phyloP scores from a whole-genome alignment of 2,797 vertebrate genomes.

The Hyperoplus immaculatus region DNA sequence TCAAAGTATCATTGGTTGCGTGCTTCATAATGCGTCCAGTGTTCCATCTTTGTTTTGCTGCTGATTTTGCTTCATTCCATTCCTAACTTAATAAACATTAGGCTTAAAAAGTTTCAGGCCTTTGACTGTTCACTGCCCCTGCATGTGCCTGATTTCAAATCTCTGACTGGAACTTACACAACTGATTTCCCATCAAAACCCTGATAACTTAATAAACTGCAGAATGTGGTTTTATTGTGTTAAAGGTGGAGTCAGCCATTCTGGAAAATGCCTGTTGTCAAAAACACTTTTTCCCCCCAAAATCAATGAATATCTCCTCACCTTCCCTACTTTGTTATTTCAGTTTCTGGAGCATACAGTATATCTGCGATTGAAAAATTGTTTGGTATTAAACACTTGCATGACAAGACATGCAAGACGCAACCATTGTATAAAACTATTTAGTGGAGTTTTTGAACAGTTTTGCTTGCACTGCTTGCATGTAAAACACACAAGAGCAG shows the following conservation, averaged over 20 bases:
- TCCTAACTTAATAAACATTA: slow-evolving; percentile 22
- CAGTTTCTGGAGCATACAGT: not conserved
- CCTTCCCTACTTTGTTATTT: not conserved
- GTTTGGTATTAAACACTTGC: slow-evolving; percentile 14
- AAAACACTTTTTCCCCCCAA: no score
- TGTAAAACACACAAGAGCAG: slow-evolving; percentile 1
- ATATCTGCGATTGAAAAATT: slow-evolving; percentile 37
- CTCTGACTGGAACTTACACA: slow-evolving; percentile 29
- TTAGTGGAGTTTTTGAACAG: not conserved
- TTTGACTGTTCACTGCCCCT: slow-evolving; percentile 20
- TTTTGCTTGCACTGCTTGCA: slow-evolving; percentile 14
- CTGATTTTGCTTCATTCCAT: slow-evolving; percentile 27
- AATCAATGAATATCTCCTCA: no score
- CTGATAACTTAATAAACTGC: not conserved
- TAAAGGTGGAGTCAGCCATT: no score
- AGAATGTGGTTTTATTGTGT: slow-evolving; percentile 14
- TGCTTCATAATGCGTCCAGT: slow-evolving; percentile 15
- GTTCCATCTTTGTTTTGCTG: slow-evolving; percentile 14
- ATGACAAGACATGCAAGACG: slow-evolving; percentile 30
- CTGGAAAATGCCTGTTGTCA: no score
- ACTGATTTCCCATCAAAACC: slow-evolving; percentile 14
- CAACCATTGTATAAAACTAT: slow-evolving; percentile 5
- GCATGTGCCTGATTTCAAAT: slow-evolving; percentile 28
- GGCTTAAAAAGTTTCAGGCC: slow-evolving; percentile 2
- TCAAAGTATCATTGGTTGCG: slow-evolving; percentile 1